Conservation (phyloP, 2,888 invertebrate species). For the Salpingus planirostris region DNA sequence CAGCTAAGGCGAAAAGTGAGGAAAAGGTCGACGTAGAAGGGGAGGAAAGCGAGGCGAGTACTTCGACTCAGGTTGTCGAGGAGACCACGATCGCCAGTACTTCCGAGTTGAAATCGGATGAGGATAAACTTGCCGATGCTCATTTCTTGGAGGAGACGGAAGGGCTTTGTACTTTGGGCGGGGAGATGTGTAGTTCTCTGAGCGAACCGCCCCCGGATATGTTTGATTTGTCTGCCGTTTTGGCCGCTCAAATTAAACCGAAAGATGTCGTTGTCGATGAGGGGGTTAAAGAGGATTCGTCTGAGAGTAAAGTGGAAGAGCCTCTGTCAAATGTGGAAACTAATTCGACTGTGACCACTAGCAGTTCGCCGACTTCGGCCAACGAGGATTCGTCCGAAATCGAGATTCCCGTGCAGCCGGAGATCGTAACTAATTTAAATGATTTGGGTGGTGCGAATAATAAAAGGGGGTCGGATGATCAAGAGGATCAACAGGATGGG, state of each 20-base stretch:
- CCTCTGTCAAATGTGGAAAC: conserved; percentile 16
- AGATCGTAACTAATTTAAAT: conserved; percentile 29
- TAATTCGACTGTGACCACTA: conserved; percentile 21
- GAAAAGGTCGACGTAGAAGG: neutral
- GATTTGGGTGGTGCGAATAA: conserved; percentile 3
- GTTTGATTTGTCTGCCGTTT: conserved; percentile 33
- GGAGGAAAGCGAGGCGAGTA: conserved; percentile 6
- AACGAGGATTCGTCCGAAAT: conserved; percentile 38
- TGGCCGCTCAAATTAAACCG: conserved; percentile 1
- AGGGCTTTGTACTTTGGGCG: conserved; percentile 34
- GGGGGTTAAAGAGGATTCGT: neutral
- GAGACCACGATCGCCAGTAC: neutral
- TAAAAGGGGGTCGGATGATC: conserved; percentile 3
- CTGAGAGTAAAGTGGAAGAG: conserved; percentile 1
- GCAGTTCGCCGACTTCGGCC: conserved; percentile 23
- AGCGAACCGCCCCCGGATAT: conserved; percentile 41
- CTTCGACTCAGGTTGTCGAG: no score
- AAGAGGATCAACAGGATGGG: conserved; percentile 4
- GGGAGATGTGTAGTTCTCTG: conserved; percentile 39
- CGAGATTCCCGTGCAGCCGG: conserved; percentile 39
- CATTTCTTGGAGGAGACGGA: conserved; percentile 23
- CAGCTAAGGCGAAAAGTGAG: neutral
- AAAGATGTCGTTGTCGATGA: conserved; percentile 3
- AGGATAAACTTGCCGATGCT: conserved; percentile 1
- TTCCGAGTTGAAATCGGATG: neutral